Evolutionary conservation across 2,113 vertebrate genomes (phyloP).

Genomic region (Chroicocephalus ridibundus): DNA sequence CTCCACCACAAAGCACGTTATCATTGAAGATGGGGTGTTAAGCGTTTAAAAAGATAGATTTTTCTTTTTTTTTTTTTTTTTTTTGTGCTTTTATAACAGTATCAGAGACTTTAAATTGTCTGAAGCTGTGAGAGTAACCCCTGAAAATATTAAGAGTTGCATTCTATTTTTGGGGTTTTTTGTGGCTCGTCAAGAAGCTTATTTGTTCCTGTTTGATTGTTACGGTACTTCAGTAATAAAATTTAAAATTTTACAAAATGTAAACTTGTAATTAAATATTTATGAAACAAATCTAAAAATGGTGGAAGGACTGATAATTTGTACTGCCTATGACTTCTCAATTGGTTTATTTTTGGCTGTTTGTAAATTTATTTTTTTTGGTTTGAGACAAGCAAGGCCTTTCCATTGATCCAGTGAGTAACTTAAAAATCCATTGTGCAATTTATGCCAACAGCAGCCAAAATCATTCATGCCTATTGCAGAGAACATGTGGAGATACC

Average conservation of each 20-base stretch:
- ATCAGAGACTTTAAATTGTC: neutral
- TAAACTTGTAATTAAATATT: neutral
- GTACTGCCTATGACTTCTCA: neutral
- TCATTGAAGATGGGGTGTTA: neutral
- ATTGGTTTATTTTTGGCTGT: neutral
- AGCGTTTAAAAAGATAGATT: neutral
- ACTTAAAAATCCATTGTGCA: neutral
- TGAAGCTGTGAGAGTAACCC: neutral
- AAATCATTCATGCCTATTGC: neutral
- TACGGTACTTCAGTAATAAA: neutral
- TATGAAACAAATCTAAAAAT: neutral
- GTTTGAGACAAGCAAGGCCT: neutral
- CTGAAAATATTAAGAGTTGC: neutral
- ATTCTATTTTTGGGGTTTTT: neutral
- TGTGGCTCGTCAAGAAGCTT: neutral
- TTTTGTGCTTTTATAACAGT: neutral
- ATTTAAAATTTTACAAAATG: neutral
- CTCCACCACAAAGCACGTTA: neutral
- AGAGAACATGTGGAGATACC: neutral
- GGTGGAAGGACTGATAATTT: neutral
- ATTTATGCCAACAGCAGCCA: neutral
- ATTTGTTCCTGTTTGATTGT: neutral
- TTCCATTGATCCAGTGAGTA: neutral
- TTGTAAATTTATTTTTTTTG: neutral
- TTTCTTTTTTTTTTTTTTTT: fast-evolving